A percentile compares a stretch with the other conserved stretches of the same genome.
Conservation (phyloP, 2,113 vertebrate species). For the Carollia perspicillata region DNA sequence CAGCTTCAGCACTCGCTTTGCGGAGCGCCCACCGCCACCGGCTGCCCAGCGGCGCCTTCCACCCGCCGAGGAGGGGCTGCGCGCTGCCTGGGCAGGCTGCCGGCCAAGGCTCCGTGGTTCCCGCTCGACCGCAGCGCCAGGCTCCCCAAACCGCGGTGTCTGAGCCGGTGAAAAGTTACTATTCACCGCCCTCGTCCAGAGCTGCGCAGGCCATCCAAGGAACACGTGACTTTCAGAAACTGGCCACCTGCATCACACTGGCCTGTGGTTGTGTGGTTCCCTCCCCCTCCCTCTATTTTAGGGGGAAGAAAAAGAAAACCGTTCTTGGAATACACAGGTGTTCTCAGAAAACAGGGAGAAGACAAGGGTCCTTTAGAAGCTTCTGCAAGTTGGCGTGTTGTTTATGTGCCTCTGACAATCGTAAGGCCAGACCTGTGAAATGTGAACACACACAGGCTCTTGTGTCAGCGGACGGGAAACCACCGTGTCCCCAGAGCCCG, state of each 20-base stretch:
- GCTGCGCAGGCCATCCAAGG: neutral
- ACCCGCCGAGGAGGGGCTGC: fast-evolving
- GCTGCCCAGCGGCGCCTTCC: neutral
- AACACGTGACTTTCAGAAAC: fast-evolving
- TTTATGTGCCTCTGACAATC: fast-evolving
- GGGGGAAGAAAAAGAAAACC: neutral
- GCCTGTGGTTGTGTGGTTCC: fast-evolving
- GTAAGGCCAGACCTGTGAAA: neutral
- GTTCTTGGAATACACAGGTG: constrained; percentile 15
- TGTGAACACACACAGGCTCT: fast-evolving
- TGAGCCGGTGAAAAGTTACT: neutral
- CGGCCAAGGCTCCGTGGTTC: fast-evolving
- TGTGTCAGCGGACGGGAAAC: neutral
- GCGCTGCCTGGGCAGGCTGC: neutral
- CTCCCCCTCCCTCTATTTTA: neutral
- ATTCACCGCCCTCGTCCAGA: fast-evolving
- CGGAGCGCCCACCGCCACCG: neutral
- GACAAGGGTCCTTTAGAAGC: neutral
- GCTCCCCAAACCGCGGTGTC: fast-evolving
- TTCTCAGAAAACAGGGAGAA: neutral
- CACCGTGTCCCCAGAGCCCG: neutral
- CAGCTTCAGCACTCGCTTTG: neutral
- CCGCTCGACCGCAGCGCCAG: fast-evolving
- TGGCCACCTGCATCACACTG: fast-evolving
- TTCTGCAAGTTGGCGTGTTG: neutral